Percentiles rank a stretch among this genome's conserved stretches.
Conservation (phyloP, 2,888 invertebrate genomes). For the Netelia inedita region DNA sequence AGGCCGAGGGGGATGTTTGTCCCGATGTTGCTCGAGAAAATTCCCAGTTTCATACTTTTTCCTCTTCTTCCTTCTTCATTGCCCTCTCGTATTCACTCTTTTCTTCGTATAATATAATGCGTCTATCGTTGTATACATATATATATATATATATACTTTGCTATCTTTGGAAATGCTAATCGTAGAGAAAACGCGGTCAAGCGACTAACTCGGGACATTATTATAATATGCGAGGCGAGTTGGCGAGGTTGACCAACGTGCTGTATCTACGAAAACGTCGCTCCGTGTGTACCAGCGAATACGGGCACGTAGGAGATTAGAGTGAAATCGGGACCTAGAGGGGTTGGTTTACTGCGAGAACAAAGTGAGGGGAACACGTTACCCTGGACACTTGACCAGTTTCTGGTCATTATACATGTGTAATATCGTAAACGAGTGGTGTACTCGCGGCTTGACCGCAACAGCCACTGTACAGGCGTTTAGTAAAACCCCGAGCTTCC, state of each 20-base stretch:
- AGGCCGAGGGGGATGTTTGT: slow-evolving; percentile 70
- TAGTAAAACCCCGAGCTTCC: slow-evolving; percentile 21
- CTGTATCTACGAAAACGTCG: slow-evolving; percentile 81
- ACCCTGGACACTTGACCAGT: slow-evolving; percentile 80
- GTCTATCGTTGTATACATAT: not conserved
- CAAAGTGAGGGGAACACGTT: not conserved
- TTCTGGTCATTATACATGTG: slow-evolving; percentile 79
- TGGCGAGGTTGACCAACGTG: slow-evolving; percentile 79
- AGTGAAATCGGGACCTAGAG: slow-evolving; percentile 66
- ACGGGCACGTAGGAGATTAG: slow-evolving; percentile 78
- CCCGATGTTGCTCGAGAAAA: slow-evolving; percentile 75
- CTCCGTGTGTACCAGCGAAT: slow-evolving; percentile 60
- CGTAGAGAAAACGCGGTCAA: slow-evolving; percentile 60
- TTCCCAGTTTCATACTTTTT: slow-evolving; percentile 21
- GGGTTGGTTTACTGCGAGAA: slow-evolving; percentile 37
- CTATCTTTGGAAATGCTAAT: slow-evolving; percentile 58
- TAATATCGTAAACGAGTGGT: slow-evolving; percentile 82
- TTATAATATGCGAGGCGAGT: slow-evolving; percentile 66
- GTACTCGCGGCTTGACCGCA: slow-evolving; percentile 74
- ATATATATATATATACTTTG: slow-evolving; percentile 15
- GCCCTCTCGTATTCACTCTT: not conserved
- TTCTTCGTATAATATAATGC: not conserved
- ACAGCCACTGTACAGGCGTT: slow-evolving; percentile 52
- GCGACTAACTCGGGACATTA: slow-evolving; percentile 63
- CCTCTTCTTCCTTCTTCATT: slow-evolving; percentile 28